Conservation (phyloP, 2,113 vertebrate species). For the Python bivittatus region DNA sequence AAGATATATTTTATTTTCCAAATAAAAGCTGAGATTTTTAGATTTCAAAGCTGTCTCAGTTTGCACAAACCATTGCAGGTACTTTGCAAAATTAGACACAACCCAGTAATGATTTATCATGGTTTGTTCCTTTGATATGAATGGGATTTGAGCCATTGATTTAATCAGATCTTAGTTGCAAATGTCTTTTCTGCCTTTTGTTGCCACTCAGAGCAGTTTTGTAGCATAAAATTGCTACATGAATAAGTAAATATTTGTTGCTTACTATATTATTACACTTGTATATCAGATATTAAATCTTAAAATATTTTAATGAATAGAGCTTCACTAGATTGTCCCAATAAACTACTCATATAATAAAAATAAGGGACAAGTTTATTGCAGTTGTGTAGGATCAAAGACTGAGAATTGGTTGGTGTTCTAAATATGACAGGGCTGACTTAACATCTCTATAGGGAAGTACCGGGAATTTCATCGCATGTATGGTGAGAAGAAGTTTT, state of each 20-base stretch:
- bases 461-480: slow-evolving; percentile 95
- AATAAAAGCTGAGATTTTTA: background rate
- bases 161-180: background rate
- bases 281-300: no score
- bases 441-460: slow-evolving; percentile 73
- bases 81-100: background rate
- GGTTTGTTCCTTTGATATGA: background rate
- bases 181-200: background rate
- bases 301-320: no score
- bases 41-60: background rate
- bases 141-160: background rate
- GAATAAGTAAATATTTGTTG: background rate
- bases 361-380: background rate
- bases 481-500: slow-evolving; percentile 86
- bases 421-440: background rate
- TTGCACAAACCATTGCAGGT: background rate
- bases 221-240: background rate
- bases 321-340: background rate
- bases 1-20: background rate
- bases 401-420: background rate
- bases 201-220: background rate
- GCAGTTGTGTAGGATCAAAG: background rate
- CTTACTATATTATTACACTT: no score
- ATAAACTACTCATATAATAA: background rate
- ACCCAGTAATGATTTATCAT: background rate